phyloP scores from a whole-genome alignment of 2,113 vertebrate species.

The Tricholaema leucomelas region DNA sequence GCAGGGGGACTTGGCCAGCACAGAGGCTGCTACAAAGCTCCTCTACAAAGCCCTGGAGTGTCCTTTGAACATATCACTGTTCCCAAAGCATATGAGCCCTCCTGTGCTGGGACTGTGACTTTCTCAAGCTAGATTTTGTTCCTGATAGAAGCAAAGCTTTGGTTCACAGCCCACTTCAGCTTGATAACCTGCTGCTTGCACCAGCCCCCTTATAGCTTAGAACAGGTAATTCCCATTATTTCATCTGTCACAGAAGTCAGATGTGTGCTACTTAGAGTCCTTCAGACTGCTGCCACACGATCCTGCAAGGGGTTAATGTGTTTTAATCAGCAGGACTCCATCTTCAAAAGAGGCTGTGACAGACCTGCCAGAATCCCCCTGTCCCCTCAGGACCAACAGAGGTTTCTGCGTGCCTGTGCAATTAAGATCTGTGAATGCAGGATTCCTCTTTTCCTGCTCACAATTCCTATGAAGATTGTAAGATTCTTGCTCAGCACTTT shows the following conservation, averaged over 20 bases:
- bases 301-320: background rate
- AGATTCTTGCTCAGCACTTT: background rate
- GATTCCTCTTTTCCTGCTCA: background rate
- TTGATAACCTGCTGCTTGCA: background rate
- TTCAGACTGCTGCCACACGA: background rate
- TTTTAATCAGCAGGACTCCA: background rate
- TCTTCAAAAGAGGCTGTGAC: background rate
- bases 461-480: background rate
- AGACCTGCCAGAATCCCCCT: background rate
- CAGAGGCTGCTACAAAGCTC: background rate
- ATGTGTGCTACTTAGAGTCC: background rate
- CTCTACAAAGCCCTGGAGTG: background rate
- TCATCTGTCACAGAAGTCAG: background rate
- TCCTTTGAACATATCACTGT: background rate
- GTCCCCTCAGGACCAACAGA: background rate
- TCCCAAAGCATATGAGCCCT: background rate
- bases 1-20: background rate
- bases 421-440: background rate
- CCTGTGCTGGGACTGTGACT: background rate
- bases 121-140: background rate
- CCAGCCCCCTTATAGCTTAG: background rate
- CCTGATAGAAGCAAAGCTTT: background rate
- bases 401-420: background rate
- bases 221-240: background rate
- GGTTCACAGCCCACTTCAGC: background rate